phyloP scores from a whole-genome alignment of 2,797 vertebrate species.

The Rhinogobio ventralis region DNA sequence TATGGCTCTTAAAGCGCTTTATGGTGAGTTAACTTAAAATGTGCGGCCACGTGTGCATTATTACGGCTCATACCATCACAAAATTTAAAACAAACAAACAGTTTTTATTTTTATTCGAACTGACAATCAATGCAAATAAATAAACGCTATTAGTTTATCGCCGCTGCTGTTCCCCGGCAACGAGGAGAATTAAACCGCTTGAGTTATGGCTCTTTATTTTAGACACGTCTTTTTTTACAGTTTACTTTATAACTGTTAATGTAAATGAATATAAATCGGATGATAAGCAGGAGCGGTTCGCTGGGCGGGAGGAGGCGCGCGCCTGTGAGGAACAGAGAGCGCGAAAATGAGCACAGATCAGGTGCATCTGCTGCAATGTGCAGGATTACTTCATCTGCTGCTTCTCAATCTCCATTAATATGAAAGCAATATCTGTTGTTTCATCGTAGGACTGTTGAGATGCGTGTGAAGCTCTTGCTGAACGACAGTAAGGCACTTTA shows the following conservation, averaged over 20 bases:
- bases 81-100: not conserved
- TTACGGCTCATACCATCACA: not conserved
- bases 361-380: constrained; percentile 24
- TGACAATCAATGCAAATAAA: not conserved
- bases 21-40: not conserved
- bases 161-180: not conserved
- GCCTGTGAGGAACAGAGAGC: constrained; percentile 1
- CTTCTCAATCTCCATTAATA: not conserved
- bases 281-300: not conserved
- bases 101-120: not conserved
- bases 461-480: constrained; percentile 1
- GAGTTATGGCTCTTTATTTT: not conserved
- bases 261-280: not conserved
- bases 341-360: constrained; percentile 6
- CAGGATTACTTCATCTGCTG: not conserved
- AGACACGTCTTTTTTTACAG: not conserved
- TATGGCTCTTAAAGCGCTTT: not conserved
- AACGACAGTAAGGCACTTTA: constrained; percentile 34
- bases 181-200: not conserved
- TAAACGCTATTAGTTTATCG: not conserved
- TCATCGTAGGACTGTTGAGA: not conserved
- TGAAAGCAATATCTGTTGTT: not conserved
- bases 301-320: not conserved
- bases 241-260: not conserved
- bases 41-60: not conserved